Percentiles rank a stretch among this genome's conserved stretches.
Conservation (phyloP, 1,140 invertebrate genomes). For the Asbolus verrucosus region DNA sequence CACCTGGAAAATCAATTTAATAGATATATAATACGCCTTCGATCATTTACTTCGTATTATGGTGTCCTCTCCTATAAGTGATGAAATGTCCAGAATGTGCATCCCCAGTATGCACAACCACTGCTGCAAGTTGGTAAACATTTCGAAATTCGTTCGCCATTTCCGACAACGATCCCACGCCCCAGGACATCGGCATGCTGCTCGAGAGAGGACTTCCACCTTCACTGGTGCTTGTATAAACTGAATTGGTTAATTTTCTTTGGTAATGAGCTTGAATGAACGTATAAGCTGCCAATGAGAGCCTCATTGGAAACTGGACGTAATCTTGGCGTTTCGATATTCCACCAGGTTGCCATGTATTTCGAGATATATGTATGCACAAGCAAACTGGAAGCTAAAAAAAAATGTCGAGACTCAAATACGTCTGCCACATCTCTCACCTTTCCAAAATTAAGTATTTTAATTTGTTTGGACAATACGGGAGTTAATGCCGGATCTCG, state of each 20-base stretch:
- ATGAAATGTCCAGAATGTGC: slow-evolving; percentile 92
- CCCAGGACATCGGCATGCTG: slow-evolving; percentile 61
- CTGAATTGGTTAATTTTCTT: slow-evolving; percentile 58
- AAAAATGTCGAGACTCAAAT: too few relatives aligned
- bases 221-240: slow-evolving; percentile 63
- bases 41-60: slow-evolving; percentile 63
- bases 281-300: slow-evolving; percentile 84
- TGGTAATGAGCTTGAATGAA: slow-evolving; percentile 70
- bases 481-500: slow-evolving; percentile 64
- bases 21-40: not conserved
- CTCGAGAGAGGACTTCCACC: slow-evolving; percentile 63
- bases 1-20: slow-evolving; percentile 66
- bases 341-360: slow-evolving; percentile 83
- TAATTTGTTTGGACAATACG: slow-evolving; percentile 74
- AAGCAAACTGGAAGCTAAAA: slow-evolving; percentile 81
- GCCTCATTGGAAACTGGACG: slow-evolving; percentile 86
- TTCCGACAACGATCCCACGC: slow-evolving; percentile 58
- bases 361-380: slow-evolving; percentile 89
- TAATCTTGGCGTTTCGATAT: slow-evolving; percentile 87
- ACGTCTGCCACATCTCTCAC: too few relatives aligned
- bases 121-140: slow-evolving; percentile 81
- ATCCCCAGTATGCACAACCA: slow-evolving; percentile 90
- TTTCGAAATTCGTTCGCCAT: slow-evolving; percentile 63
- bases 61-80: slow-evolving; percentile 84
- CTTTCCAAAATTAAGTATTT: slow-evolving; percentile 90